Percentiles rank a stretch among this genome's conserved stretches.
These are phyloP conservation scores for Hylaea fasciaria DNA, from an alignment of 2,888 invertebrate genomes.

Conservation along the genomic window DNA sequence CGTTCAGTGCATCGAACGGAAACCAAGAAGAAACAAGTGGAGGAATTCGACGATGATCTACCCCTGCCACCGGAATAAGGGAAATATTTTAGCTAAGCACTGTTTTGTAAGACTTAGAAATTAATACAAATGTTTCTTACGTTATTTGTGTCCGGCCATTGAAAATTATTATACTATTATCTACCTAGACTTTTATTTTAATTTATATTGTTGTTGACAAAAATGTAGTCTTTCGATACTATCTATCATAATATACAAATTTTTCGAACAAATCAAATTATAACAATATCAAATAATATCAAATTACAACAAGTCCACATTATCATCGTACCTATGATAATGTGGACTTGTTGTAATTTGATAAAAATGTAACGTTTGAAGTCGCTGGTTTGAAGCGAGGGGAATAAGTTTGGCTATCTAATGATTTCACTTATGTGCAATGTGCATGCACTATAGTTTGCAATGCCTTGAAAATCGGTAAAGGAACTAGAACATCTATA, in stretches of 20 bases:
- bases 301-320: too few species aligned
- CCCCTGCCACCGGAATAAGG: constrained; percentile 75
- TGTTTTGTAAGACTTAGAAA: constrained; percentile 14
- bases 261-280: too few species aligned
- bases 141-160: neutral
- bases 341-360: constrained; percentile 15
- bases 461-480: too few species aligned
- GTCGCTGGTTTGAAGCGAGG: too few species aligned
- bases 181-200: too few species aligned
- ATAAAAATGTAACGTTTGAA: constrained; percentile 7
- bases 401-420: too few species aligned
- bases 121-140: constrained; percentile 19
- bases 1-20: constrained; percentile 57
- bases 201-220: too few species aligned
- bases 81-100: constrained; percentile 2
- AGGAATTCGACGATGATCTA: constrained; percentile 75
- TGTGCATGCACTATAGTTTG: too few species aligned
- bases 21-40: constrained; percentile 60
- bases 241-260: constrained; percentile 3
- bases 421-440: too few species aligned
- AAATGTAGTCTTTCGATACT: neutral
- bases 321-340: constrained; percentile 5
- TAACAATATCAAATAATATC: too few species aligned
- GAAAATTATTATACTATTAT: too few species aligned
- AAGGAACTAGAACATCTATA: too few species aligned